Conservation (phyloP, 2,113 vertebrate species). For the Meles meles region DNA sequence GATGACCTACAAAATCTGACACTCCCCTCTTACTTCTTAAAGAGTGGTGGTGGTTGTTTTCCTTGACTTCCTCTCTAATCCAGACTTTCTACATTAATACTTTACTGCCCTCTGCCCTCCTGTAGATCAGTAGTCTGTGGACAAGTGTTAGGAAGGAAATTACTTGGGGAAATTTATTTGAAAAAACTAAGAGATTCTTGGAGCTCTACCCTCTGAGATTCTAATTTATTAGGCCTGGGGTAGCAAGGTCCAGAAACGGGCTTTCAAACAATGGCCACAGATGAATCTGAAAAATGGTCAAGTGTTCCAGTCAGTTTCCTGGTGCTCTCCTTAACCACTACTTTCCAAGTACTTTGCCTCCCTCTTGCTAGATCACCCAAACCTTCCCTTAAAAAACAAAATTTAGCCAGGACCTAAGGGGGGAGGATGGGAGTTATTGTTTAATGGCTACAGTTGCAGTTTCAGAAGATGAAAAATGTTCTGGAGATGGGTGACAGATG, state of each 20-base stretch:
- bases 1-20: not conserved
- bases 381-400: not conserved
- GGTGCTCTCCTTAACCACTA: not conserved
- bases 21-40: not conserved
- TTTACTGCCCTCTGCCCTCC: not conserved
- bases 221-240: not conserved
- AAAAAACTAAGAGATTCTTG: not conserved
- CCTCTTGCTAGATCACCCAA: not conserved
- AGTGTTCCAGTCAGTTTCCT: not conserved
- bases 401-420: not conserved
- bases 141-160: not conserved
- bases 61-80: not conserved
- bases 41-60: not conserved
- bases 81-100: not conserved
- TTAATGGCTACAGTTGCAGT: not conserved
- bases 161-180: not conserved
- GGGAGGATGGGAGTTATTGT: not conserved
- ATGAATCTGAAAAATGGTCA: not conserved
- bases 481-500: not conserved
- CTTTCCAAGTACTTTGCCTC: not conserved
- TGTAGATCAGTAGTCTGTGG: not conserved
- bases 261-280: not conserved
- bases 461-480: not conserved
- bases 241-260: not conserved
- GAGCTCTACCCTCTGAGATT: not conserved